Evolutionary conservation across 2,113 vertebrate genomes (phyloP).

Genomic region (Nycticryphes semicollaris): DNA sequence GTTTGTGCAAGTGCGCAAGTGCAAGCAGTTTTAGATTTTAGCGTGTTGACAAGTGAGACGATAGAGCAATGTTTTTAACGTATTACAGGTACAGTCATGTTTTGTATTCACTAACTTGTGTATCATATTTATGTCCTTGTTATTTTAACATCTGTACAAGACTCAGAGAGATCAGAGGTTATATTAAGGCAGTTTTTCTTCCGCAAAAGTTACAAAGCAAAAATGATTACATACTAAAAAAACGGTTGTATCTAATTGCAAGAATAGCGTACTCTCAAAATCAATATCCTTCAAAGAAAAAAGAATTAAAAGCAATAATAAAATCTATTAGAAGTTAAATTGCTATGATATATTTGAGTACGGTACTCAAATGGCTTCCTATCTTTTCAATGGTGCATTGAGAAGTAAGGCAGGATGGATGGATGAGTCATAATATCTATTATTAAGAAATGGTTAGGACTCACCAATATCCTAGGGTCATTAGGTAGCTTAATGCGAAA

Average conservation of each 20-base stretch:
- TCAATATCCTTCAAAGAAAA: slow-evolving; percentile 54
- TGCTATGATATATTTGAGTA: slow-evolving; percentile 22
- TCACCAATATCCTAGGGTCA: slow-evolving; percentile 8
- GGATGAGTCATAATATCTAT: slow-evolving; percentile 18
- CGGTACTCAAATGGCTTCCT: slow-evolving; percentile 29
- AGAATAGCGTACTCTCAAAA: slow-evolving; percentile 36
- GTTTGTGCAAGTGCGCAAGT: not conserved
- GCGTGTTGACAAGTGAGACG: not conserved
- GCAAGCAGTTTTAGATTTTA: not conserved
- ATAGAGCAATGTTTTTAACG: not conserved
- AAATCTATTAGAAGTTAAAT: slow-evolving; percentile 55
- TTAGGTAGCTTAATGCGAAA: slow-evolving; percentile 46
- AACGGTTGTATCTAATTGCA: slow-evolving; percentile 23
- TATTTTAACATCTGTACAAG: slow-evolving; percentile 25
- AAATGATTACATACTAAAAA: slow-evolving; percentile 50
- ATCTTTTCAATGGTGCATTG: slow-evolving; percentile 25
- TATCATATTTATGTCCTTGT: slow-evolving; percentile 28
- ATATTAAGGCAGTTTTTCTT: slow-evolving; percentile 45
- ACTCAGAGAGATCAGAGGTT: slow-evolving; percentile 20
- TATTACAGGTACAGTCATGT: not conserved
- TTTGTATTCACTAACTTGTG: not conserved
- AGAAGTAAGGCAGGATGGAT: not conserved
- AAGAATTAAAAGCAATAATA: slow-evolving; percentile 53
- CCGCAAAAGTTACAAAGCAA: slow-evolving; percentile 27
- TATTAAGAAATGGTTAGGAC: slow-evolving; percentile 28